These are phyloP conservation scores for Folsomia candida DNA, from an alignment of 2,888 invertebrate genomes.

Conservation along the genomic window DNA sequence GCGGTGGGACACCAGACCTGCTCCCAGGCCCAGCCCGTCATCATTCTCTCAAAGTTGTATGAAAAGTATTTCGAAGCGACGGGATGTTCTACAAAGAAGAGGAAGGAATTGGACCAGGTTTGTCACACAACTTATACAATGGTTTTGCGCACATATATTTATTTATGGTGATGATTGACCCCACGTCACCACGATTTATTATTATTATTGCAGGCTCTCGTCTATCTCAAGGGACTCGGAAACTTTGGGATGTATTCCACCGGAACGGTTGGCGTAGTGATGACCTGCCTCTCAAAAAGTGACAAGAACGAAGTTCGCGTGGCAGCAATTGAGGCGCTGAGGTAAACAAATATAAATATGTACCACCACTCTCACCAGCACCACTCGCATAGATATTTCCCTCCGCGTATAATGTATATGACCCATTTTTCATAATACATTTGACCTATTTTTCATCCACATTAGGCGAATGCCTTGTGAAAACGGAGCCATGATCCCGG, in stretches of 20 bases:
- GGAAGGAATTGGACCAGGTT: constrained; percentile 46
- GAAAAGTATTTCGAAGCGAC: constrained; percentile 44
- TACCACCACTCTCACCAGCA: neutral
- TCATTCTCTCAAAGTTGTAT: constrained; percentile 43
- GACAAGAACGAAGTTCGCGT: constrained; percentile 70
- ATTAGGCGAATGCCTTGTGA: constrained; percentile 46
- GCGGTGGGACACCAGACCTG: constrained; percentile 55
- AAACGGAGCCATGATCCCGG: constrained; percentile 7
- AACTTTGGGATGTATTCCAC: constrained; percentile 77
- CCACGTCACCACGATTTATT: neutral
- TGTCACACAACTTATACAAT: too few relatives aligned
- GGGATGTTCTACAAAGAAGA: constrained; percentile 38
- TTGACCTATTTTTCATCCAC: neutral
- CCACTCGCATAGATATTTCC: neutral
- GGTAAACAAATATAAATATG: neutral
- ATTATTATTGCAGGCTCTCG: constrained; percentile 59
- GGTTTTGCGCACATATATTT: neutral
- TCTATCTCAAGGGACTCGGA: constrained; percentile 80
- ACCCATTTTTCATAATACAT: neutral
- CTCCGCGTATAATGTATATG: neutral
- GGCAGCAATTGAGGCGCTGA: constrained; percentile 71
- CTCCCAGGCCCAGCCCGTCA: constrained; percentile 45
- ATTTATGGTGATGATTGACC: neutral
- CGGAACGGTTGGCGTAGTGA: constrained; percentile 62
- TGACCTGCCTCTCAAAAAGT: constrained; percentile 66